Evolutionary conservation across 2,888 invertebrate genomes (phyloP).

Genomic region (Lumbricus terrestris): DNA sequence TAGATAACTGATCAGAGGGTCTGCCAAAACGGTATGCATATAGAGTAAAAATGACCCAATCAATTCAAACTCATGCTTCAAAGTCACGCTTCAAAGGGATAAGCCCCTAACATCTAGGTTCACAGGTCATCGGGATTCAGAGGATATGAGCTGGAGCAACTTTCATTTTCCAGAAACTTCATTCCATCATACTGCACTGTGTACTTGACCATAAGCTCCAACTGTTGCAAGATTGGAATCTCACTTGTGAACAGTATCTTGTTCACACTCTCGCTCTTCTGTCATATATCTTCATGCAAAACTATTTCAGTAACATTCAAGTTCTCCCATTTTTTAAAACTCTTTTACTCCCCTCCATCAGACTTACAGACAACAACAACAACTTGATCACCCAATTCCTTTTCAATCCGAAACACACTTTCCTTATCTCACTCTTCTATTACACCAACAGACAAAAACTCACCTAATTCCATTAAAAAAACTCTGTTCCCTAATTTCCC

Average conservation of each 20-base stretch:
- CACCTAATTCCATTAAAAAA: too few species aligned
- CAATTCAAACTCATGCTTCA: constrained; percentile 3
- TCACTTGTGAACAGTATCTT: neutral
- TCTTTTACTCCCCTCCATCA: neutral
- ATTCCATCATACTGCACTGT: neutral
- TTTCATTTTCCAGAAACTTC: constrained; percentile 3
- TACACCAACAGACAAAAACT: too few species aligned
- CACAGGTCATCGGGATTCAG: neutral
- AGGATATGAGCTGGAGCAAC: neutral
- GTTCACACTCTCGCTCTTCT: neutral
- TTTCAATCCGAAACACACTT: too few species aligned
- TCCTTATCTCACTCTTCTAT: too few species aligned
- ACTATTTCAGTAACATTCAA: neutral
- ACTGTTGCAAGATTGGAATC: neutral
- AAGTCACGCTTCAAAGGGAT: neutral
- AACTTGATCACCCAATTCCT: too few species aligned
- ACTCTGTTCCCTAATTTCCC: too few species aligned
- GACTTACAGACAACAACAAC: too few species aligned
- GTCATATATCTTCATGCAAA: too few species aligned
- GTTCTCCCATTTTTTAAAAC: neutral
- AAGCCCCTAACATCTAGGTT: neutral
- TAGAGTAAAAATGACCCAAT: neutral
- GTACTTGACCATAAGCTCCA: neutral
- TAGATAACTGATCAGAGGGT: neutral
- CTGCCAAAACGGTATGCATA: neutral